These are phyloP conservation scores for Nasalis larvatus DNA, from an alignment of 2,113 vertebrate genomes.

Conservation along the genomic window DNA sequence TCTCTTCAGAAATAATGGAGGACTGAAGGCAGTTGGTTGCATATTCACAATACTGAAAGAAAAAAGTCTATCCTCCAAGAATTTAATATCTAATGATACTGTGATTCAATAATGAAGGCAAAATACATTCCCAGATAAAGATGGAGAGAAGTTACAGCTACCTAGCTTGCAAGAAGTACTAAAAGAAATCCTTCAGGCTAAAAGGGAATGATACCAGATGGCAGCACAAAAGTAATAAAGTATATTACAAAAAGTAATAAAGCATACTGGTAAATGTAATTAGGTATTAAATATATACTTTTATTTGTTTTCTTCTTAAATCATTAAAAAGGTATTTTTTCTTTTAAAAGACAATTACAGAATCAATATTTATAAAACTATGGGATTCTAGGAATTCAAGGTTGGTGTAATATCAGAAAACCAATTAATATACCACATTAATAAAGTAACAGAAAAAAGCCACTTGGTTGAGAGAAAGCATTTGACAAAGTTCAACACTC, in stretches of 20 bases:
- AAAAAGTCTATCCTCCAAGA: neutral
- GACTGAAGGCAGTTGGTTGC: neutral
- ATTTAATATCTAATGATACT: neutral
- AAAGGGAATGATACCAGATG: neutral
- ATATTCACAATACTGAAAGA: neutral
- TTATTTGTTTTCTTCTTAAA: neutral
- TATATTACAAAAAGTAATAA: neutral
- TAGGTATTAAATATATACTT: neutral
- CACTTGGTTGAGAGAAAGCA: neutral
- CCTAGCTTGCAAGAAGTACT: neutral
- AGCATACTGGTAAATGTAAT: neutral
- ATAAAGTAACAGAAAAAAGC: neutral
- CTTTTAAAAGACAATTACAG: neutral
- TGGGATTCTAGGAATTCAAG: neutral
- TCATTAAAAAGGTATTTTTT: too few species aligned
- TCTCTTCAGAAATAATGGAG: neutral
- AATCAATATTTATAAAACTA: neutral
- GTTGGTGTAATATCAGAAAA: neutral
- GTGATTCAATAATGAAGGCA: neutral
- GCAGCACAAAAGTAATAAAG: neutral
- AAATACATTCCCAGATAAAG: neutral
- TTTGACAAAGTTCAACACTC: neutral
- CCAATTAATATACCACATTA: neutral
- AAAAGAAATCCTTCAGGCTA: neutral
- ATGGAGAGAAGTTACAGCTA: neutral